Evolutionary conservation across 1,140 invertebrate species (phyloP), one percentile per base, ranked within the genome.

Genomic region (Lepidurus apus): DNA sequence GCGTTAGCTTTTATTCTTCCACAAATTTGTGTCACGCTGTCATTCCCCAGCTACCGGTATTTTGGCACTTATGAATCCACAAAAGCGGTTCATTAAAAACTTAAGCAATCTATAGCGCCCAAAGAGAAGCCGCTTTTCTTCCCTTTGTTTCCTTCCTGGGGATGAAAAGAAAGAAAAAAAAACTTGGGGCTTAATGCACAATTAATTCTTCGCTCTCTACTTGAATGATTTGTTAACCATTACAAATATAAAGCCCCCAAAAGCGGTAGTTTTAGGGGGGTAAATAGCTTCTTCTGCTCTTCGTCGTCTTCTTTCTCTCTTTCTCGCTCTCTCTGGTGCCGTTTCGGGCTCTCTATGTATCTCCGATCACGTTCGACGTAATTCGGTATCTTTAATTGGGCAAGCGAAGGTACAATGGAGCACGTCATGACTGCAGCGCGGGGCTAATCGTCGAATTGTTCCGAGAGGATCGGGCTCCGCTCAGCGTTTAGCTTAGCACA

Each of bases 361-460:
- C 53, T 65, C 53, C 53, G 53, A 65, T 65, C 53, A 65, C 53
- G 53, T 65, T 65, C 53, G 53, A 65, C 53, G 53, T 65, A 65
- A 65, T 65, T 65, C 53, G 53, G 53, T 65, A 65, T 65, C 53
- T 65, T 65, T 65, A 65, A 65, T 65, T 65, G 53, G 53, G 53
- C 17, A 65, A 65, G 53, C 53, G 53, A n/a, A 65, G 53, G 53
- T 17, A 65, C 53, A 65, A 65, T 65, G 53, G 53, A 65, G 53
- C 53, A 65, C 53, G 53, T 65, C 53, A 65, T 65, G 53, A 65
- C 53, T 65, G 53, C 53, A 65, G 53, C 53, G 53, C 53, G 53
- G 53, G 53, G 53, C 53, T 65, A 65, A 65, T 65, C 53, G 53
- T 65, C 53, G 53, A 65, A 65, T 65, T 65, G 53, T 65, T 65